Conservation (phyloP, 2,797 vertebrate species). For the Rhabdophis nuchalis region DNA sequence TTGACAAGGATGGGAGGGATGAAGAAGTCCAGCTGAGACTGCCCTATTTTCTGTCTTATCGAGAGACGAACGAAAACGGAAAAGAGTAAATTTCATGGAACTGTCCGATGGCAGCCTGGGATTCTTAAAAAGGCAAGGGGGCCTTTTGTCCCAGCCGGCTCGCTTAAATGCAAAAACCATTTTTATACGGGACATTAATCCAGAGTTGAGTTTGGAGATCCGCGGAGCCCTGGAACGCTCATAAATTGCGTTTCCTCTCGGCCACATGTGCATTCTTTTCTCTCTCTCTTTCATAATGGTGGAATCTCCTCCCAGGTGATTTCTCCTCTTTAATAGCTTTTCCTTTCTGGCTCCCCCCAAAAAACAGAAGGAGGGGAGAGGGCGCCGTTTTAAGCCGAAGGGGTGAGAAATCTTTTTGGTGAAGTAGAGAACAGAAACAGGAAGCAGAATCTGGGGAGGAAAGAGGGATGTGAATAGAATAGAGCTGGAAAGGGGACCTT, state of each 20-base stretch:
- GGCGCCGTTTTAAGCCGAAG: constrained; percentile 72
- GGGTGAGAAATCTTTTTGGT: constrained; percentile 71
- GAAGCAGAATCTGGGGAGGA: background rate
- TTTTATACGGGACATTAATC: constrained; percentile 64
- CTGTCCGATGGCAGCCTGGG: constrained; percentile 23
- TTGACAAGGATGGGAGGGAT: background rate
- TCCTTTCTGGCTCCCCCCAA: constrained; percentile 62
- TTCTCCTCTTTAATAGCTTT: constrained; percentile 67
- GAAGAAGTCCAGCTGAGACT: background rate
- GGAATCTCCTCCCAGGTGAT: constrained; percentile 61
- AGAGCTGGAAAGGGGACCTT: no score
- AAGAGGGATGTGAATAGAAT: no score
- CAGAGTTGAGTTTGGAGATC: constrained; percentile 65
- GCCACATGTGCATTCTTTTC: background rate
- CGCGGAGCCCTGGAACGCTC: constrained; percentile 62
- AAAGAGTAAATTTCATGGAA: constrained; percentile 34
- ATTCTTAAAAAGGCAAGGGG: constrained; percentile 26
- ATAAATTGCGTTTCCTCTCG: constrained; percentile 69
- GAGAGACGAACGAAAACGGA: background rate
- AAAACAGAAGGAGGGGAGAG: constrained; percentile 67
- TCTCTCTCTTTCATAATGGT: constrained; percentile 53
- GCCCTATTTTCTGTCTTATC: background rate
- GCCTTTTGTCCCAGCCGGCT: constrained; percentile 55
- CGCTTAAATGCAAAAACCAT: constrained; percentile 63
- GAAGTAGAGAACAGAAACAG: background rate